Conservation (phyloP, 1,140 invertebrate genomes). For the Rhopalosiphum padi region DNA sequence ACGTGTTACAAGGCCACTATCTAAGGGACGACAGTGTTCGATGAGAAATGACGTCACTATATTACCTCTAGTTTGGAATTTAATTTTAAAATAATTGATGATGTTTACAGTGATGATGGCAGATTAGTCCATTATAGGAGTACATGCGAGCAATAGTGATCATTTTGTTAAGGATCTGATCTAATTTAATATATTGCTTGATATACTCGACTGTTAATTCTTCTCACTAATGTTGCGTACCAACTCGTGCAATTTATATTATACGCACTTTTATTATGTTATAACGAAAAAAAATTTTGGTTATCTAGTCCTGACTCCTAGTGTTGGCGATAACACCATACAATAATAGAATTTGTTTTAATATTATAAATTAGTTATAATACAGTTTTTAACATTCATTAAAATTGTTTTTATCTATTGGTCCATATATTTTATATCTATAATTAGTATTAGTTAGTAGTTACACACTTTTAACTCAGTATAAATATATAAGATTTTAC, state of each 20-base stretch:
- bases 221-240: no score
- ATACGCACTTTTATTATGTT: no score
- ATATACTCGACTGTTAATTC: no score
- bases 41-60: neutral
- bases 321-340: no score
- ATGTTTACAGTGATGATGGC: neutral
- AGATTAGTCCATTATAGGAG: neutral
- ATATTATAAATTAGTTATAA: neutral
- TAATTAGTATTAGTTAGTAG: neutral
- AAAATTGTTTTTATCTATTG: neutral
- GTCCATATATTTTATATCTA: neutral
- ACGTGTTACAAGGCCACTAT: neutral
- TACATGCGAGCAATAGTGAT: neutral
- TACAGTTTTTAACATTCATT: neutral
- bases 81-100: neutral
- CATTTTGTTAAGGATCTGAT: neutral
- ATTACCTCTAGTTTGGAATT: neutral
- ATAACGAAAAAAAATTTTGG: no score
- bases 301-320: no score
- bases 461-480: neutral
- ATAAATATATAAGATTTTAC: neutral
- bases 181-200: no score
- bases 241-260: no score
- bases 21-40: neutral
- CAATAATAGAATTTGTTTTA: no score